phyloP scores from a whole-genome alignment of 2,888 invertebrate species.

The Drosophila antonietae region DNA sequence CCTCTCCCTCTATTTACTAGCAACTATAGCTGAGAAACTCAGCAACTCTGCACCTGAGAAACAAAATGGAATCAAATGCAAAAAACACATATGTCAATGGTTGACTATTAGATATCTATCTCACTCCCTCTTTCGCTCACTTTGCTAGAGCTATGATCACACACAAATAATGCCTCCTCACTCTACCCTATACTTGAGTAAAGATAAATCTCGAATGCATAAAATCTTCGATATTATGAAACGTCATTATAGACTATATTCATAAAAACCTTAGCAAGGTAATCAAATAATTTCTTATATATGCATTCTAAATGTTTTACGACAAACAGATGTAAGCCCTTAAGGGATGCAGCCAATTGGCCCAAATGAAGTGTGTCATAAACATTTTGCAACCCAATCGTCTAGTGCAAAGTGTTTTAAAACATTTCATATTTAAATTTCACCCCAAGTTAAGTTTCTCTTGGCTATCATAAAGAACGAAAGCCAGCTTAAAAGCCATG shows the following conservation, averaged over 20 bases:
- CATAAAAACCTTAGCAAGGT: background rate
- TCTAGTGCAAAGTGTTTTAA: constrained; percentile 27
- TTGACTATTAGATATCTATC: background rate
- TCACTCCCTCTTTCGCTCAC: background rate
- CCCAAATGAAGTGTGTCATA: constrained; percentile 40
- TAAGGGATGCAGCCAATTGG: constrained; percentile 7
- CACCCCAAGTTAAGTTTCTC: constrained; percentile 6
- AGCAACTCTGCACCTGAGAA: background rate
- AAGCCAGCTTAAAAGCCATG: constrained; percentile 54
- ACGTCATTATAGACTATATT: background rate
- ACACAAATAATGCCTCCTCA: no score
- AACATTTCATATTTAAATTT: constrained; percentile 41
- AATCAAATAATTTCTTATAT: background rate
- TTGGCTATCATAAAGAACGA: constrained; percentile 49
- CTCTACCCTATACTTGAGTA: background rate
- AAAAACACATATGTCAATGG: background rate
- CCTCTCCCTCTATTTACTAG: background rate
- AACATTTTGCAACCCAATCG: constrained; percentile 47
- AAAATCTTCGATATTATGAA: background rate
- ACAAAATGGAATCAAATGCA: background rate
- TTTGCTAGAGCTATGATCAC: no score
- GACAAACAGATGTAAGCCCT: background rate
- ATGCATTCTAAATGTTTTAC: constrained; percentile 2
- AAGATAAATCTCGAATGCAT: background rate
- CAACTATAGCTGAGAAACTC: no score